Evolutionary conservation across 2,113 vertebrate genomes (phyloP).

Genomic region (Buteo buteo): DNA sequence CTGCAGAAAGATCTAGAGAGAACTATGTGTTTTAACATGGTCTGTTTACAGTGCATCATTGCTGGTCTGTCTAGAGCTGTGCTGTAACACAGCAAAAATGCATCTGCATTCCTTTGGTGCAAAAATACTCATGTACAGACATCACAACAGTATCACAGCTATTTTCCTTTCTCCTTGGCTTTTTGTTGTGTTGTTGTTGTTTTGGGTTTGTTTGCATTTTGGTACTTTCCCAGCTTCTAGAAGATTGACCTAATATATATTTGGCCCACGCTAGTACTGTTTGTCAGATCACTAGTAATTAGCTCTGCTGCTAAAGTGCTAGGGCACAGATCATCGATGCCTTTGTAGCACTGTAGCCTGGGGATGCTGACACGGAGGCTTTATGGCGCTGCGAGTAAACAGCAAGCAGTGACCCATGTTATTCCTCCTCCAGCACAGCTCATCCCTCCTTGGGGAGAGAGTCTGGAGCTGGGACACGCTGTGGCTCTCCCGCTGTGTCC

Average conservation of each 20-base stretch:
- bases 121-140: slow-evolving; percentile 75
- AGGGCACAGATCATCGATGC: background rate
- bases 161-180: slow-evolving; percentile 38
- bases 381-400: background rate
- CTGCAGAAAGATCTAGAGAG: slow-evolving; percentile 65
- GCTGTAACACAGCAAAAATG: slow-evolving; percentile 76
- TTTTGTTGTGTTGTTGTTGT: slow-evolving; percentile 44
- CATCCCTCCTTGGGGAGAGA: background rate
- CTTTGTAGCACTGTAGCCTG: background rate
- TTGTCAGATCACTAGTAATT: background rate
- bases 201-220: slow-evolving; percentile 27
- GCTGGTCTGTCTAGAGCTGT: slow-evolving; percentile 54
- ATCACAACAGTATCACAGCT: slow-evolving; percentile 50
- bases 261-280: slow-evolving; percentile 12
- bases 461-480: background rate
- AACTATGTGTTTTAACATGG: slow-evolving; percentile 74
- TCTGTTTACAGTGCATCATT: slow-evolving; percentile 77
- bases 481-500: background rate
- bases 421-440: background rate
- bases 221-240: slow-evolving; percentile 56
- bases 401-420: background rate
- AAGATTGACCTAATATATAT: slow-evolving; percentile 29
- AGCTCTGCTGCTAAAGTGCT: background rate
- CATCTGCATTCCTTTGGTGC: slow-evolving; percentile 71
- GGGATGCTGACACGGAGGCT: background rate